Conservation (phyloP, 2,797 vertebrate genomes). For the Notolabrus celidotus region DNA sequence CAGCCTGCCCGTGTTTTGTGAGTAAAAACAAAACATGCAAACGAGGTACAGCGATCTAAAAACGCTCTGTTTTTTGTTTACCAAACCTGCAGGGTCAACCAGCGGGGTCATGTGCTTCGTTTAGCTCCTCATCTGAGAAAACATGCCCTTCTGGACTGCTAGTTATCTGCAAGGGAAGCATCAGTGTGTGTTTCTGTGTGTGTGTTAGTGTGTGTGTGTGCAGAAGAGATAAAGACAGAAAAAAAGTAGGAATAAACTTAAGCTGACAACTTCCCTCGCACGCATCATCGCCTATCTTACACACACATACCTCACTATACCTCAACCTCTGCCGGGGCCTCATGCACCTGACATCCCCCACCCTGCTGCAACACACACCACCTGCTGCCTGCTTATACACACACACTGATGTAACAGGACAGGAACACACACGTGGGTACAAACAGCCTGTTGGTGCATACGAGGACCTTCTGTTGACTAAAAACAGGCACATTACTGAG, state of each 20-base stretch:
- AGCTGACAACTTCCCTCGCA: conserved; percentile 46
- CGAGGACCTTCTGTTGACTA: conserved; percentile 10
- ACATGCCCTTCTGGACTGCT: conserved; percentile 14
- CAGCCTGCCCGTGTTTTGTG: conserved; percentile 5
- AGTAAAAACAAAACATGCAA: conserved; percentile 14
- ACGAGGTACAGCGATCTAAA: background rate
- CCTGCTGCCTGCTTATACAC: conserved; percentile 58
- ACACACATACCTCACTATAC: conserved; percentile 35
- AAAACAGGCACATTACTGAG: background rate
- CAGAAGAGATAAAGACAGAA: conserved; percentile 41
- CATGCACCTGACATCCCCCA: conserved; percentile 50
- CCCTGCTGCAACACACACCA: conserved; percentile 57
- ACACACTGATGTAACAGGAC: conserved; percentile 34
- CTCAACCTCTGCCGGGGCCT: conserved; percentile 43
- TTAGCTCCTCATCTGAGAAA: conserved; percentile 14
- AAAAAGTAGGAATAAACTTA: conserved; percentile 37
- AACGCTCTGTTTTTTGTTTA: conserved; percentile 19
- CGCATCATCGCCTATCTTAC: conserved; percentile 51
- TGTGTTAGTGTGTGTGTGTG: conserved; percentile 13
- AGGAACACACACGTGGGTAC: conserved; percentile 12
- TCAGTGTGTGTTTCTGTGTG: background rate
- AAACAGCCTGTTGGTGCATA: background rate
- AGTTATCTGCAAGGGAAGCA: conserved; percentile 7
- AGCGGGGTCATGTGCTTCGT: background rate
- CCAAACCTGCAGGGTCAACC: conserved; percentile 2